Base-by-base conservation (phyloP, 2,113 vertebrate genomes). In the Saccopteryx bilineata region DNA sequence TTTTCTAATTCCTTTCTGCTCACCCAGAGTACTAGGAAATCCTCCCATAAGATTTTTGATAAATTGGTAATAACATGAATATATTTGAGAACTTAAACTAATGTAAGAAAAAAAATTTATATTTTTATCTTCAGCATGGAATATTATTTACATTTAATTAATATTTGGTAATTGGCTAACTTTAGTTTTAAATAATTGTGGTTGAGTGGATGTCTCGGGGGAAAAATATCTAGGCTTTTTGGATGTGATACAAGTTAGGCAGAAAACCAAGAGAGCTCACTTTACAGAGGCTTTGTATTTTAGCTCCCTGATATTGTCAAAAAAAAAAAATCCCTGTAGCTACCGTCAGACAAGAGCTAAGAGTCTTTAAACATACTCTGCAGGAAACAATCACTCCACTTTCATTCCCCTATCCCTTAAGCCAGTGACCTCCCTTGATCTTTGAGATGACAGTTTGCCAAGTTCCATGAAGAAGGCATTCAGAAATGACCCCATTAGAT, bases 401-500 rank as follows among this genome's bases (percentile, higher is more conserved):
- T 98, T 98, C 97, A 96, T 96, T 95, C 86, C 72, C 76, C 78
- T 50, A 61, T 50, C 91, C 91, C 94, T 95, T 86, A 96, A 96
- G 93, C 93, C 96, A 96, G 91, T 97, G 97, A 97, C 96, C 97
- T 97, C 92, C 93, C 97, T 97, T 97, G 97, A 97, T 97, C 97
- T 97, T 92, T 91, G 86, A 86, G 90, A 85, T 91, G 68, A 2
- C 23, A 96, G 96, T 96, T 90, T 93, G 95, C 96, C 97, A 96
- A 95, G 97, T 95, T 97, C 95, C 96, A 92, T 93, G 97, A 97
- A 98, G 97, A 97, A 18, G 24, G 84, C 96, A 96, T 87, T 97
- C 96, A 96, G 92, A 95, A 95, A 97, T 96, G 96, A 96, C 81
- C 97, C 97, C 97, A 98, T 98, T 98, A 98, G 96, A 95, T 97